phyloP scores from a whole-genome alignment of 2,113 vertebrate genomes.

The Poecile atricapillus region DNA sequence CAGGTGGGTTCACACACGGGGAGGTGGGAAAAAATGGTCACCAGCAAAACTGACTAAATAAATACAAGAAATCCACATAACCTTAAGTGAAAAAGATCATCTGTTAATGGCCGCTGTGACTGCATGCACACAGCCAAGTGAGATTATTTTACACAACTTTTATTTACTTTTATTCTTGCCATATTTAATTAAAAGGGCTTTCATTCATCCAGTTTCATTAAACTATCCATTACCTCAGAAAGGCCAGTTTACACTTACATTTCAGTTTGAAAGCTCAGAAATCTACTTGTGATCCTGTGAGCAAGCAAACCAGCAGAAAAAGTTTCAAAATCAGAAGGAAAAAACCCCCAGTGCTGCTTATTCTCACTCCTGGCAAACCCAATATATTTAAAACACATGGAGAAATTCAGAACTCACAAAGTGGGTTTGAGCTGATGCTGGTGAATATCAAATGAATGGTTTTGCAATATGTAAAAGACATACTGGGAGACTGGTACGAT shows the following conservation, averaged over 20 bases:
- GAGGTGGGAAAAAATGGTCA: neutral
- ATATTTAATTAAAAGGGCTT: neutral
- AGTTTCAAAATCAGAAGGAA: neutral
- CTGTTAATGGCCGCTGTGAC: neutral
- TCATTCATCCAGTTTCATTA: neutral
- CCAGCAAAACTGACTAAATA: neutral
- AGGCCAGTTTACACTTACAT: neutral
- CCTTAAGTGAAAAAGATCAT: neutral
- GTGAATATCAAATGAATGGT: slow-evolving; percentile 41
- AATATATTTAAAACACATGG: neutral
- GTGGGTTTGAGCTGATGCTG: slow-evolving; percentile 6
- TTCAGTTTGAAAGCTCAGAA: neutral
- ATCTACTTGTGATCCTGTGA: neutral
- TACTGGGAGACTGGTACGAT: neutral
- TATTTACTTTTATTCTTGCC: neutral
- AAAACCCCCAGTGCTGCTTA: neutral
- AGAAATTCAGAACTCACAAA: slow-evolving; percentile 40
- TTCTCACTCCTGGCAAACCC: neutral
- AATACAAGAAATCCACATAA: neutral
- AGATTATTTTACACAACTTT: neutral
- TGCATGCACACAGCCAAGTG: neutral
- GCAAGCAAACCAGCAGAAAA: neutral
- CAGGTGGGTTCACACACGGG: neutral
- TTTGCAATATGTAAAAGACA: slow-evolving; percentile 27
- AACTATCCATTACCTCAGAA: neutral